Evolutionary conservation across 1,140 invertebrate genomes (phyloP), one percentile per base, ranked within the genome.

Genomic region (Drosophila asahinai): DNA sequence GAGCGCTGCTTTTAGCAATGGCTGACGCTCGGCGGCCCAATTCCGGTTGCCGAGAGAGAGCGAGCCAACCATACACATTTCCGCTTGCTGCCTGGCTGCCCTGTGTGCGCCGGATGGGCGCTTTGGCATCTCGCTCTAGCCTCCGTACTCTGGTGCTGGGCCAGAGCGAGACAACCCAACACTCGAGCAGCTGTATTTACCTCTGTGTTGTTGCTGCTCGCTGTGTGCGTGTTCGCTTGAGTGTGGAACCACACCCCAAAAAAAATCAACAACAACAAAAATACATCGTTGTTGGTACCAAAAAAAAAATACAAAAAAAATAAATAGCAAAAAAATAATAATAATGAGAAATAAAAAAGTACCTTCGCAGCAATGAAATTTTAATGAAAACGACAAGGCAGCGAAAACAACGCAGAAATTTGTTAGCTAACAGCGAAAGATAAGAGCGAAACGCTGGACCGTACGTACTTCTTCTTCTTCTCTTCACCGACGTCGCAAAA

Each of bases 321-420:
- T 17, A 72, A 42, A 52, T 38, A 72, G 42, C 14, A 70, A 51
- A 43, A 43, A 51, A 51, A 62, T 57, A 57, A 57, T 57, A 42
- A 60, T 64, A 72, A 49, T 22, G 70, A 43, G 42, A 57, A 51
- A 60, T 38, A 73, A 58, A 36, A 76, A 59, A 42, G 64, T 78
- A 68, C 75, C 74, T 58, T 83, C 54, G 54, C 75, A 79, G 84
- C 81, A 87, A 89, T 83, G 84, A 89, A 89, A 84, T 84, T 87
- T 87, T 87, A 84, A 87, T 89, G 81, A 84, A 89, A 87, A 89
- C 83, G 81, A 84, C 74, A 89, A 80, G 65, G 36, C 58, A 84
- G 66, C 64, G 65, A 86, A 80, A 63, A 83, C 77, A 87, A 70
- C 65, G 71, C 81, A 77, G 58, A 83, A 83, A 72, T 76, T 72